Base-by-base conservation (phyloP, 1,140 invertebrate genomes). In the Planococcus citri region DNA sequence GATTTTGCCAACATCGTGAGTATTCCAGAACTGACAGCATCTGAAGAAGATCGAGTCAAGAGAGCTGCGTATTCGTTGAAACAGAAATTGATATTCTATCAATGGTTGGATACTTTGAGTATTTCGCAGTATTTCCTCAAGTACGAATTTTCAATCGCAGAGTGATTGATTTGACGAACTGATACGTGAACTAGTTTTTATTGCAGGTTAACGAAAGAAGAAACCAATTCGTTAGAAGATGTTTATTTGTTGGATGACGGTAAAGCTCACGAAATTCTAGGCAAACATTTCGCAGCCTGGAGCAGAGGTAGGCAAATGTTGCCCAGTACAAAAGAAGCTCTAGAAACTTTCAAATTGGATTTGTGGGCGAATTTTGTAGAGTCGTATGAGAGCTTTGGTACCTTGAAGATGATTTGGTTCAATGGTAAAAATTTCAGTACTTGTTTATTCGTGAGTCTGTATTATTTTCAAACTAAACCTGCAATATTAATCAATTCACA, bases 311-410 rank as follows among this genome's bases (percentile, higher is more conserved):
- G 90, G 6, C 88, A 90, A 75, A 85, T 85, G 27, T 78, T 93
- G 73, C 90, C 90, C 60, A 89, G 85, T 24, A 89, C 87, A 57
- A 89, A 91, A 77, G 84, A 88, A 70, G 85, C 86, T 73, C 79
- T 92, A 74, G 87, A 88, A 74, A 81, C 82, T 1, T 77, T 93
- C 0, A 93, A 92, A 78, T 84, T 85, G 0, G 88, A 90, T 74
- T 82, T 93, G n/a, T 93, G 90, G 90, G 90, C 86, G 71, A 85
- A 88, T 24, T 88, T 92, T 51, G 88, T 92, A n/a, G 90, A 91
- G 78, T 38, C 24, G 17, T 51, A 4, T 9, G 41, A 90, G 76
- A 25, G 10, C 4, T 64, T 27, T 17, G 24, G 10, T 9, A 64
- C 60, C 4, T 24, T 64, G 60, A 64, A 64, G 24, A 64, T 25